Base-by-base conservation (phyloP, 1,140 invertebrate genomes). In the Drosophila nannoptera region DNA sequence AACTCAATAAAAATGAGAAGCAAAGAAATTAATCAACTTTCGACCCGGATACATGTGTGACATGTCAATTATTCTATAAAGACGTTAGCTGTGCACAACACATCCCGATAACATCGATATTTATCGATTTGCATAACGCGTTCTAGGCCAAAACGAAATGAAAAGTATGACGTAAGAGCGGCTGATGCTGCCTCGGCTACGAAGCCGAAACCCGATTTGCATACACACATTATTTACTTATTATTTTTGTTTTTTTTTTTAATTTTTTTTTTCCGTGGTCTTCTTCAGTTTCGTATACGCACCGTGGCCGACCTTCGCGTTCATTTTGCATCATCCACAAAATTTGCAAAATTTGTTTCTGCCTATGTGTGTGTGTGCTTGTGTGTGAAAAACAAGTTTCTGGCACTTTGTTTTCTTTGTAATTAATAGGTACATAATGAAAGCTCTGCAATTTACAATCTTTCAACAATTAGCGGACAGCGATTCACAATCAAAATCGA, bases 141-240 rank as follows among this genome's bases (percentile, higher is more conserved):
- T 71, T 71, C 69, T 71, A 58, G 69, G 56, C 43, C 43, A 16
- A 61, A 70, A 67, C 38, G 69, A 71, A 71, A 71, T 68, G 64
- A 71, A 71, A 71, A 71, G 69, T 71, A 59, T 71, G 49, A 71
- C 69, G 64, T 43, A 67, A 71, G 54, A 59, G 35, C 11, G 8
- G 56, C 7, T 43, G 36, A n/a, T 35, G 38, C 38, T 43, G 36
- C 16, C 36, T 40, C 9, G 11, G 22, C 16, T 29, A 9, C 9
- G 31, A 50, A 35, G 22, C 14, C 11, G 8, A 50, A 50, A 29
- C 45, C 22, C 33, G 45, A 31, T 50, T 9, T 16, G 9, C 33
- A 12, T 43, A 22, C 40, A 42, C 12, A 43, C 12, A 43, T 40
- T 14, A 4, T 31, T 11, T 45, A 8, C 29, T 7, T 22, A 33